These are phyloP conservation scores for Bicyclus anynana DNA, from an alignment of 1,140 invertebrate genomes.

Conservation along the genomic window DNA sequence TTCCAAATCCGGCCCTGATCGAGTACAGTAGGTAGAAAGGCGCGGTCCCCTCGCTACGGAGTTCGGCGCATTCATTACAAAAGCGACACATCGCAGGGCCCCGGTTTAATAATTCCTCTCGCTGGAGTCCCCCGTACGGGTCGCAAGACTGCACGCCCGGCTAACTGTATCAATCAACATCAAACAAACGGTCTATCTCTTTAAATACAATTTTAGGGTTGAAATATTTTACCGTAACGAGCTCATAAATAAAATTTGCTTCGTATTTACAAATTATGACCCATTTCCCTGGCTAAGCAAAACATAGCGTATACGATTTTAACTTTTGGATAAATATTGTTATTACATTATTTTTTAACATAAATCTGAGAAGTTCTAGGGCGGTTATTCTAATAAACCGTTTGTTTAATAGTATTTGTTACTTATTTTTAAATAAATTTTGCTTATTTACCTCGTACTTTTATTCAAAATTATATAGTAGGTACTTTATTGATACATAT, in stretches of 20 bases:
- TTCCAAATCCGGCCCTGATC: no score
- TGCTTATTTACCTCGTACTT: no score
- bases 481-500: no score
- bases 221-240: conserved; percentile 8
- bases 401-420: no score
- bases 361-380: no score
- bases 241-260: background rate
- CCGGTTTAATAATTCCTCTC: conserved; percentile 71
- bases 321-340: no score
- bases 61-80: conserved; percentile 64
- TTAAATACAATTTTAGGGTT: conserved; percentile 52
- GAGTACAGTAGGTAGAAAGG: conserved; percentile 13
- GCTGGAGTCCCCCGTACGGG: conserved; percentile 52
- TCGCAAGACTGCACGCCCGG: conserved; percentile 59
- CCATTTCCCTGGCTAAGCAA: background rate
- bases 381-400: no score
- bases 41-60: conserved; percentile 38
- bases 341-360: no score
- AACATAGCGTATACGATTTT: no score
- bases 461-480: no score
- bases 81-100: conserved; percentile 61
- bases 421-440: no score
- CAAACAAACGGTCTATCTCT: conserved; percentile 63
- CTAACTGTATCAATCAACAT: conserved; percentile 76
- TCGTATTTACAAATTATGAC: background rate